Conservation (phyloP, 2,113 vertebrate species). For the Nibea coibor region DNA sequence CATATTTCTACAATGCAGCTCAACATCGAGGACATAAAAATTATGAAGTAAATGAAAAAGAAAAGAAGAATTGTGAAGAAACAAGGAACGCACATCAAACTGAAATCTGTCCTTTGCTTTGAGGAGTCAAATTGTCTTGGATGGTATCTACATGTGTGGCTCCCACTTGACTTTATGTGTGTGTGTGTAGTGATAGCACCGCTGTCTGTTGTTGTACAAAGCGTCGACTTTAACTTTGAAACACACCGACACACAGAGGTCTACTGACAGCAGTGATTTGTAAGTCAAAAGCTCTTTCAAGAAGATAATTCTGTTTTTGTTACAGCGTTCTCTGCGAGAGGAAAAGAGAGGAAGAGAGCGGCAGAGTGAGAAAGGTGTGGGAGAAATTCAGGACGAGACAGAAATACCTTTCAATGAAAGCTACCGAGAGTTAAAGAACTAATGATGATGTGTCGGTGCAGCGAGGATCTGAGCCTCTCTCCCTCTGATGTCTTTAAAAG, state of each 20-base stretch:
- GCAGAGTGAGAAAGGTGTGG: not conserved
- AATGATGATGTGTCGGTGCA: conserved; percentile 44
- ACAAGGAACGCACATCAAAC: too few species aligned
- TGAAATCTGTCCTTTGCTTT: too few species aligned
- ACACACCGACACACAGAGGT: not conserved
- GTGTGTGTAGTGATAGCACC: too few species aligned
- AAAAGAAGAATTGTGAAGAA: too few species aligned
- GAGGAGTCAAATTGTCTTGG: too few species aligned
- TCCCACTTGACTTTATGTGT: too few species aligned
- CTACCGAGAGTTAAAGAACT: conserved; percentile 18
- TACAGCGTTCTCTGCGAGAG: not conserved
- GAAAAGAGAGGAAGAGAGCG: conserved; percentile 10
- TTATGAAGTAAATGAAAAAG: too few species aligned
- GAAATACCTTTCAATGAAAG: conserved; percentile 6
- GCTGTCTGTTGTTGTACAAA: too few species aligned
- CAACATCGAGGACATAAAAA: too few species aligned
- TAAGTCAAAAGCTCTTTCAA: not conserved
- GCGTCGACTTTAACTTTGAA: too few species aligned
- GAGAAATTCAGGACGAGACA: conserved; percentile 10
- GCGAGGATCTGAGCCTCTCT: conserved; percentile 21
- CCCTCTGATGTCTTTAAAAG: conserved; percentile 41
- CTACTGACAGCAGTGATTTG: not conserved
- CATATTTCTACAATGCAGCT: too few species aligned
- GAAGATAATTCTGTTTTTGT: not conserved
- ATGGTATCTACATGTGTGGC: too few species aligned